Conservation (phyloP, 2,113 vertebrate genomes). For the Python bivittatus region DNA sequence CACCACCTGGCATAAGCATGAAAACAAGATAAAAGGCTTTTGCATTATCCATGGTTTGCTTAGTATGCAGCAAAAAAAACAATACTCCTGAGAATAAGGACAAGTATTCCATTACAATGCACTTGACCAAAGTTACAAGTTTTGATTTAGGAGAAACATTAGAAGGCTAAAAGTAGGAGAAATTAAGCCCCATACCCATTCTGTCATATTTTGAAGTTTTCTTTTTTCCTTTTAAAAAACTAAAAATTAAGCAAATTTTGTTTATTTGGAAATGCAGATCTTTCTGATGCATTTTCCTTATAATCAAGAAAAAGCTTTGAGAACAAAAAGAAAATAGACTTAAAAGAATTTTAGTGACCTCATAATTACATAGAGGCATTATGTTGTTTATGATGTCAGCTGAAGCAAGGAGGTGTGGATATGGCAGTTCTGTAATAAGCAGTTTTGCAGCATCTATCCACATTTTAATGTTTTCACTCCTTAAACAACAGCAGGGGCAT, state of each 20-base stretch:
- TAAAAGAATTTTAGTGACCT: conserved; percentile 12
- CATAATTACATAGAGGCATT: background rate
- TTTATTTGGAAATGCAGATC: background rate
- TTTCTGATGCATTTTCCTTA: background rate
- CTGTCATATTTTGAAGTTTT: too few species aligned
- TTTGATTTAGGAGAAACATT: background rate
- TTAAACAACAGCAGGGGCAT: background rate
- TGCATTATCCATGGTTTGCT: background rate
- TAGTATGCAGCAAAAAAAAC: background rate
- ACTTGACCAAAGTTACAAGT: background rate
- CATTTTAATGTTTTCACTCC: background rate
- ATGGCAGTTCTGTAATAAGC: background rate
- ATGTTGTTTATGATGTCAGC: conserved; percentile 16
- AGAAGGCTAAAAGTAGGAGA: background rate
- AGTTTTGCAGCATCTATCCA: background rate
- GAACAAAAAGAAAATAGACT: background rate
- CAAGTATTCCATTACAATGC: background rate
- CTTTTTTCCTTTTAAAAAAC: background rate
- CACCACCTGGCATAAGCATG: background rate
- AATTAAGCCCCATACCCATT: background rate
- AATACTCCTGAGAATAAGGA: background rate
- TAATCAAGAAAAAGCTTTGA: background rate
- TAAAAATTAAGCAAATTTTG: background rate
- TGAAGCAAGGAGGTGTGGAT: conserved; percentile 1
- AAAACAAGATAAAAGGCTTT: background rate